Base-by-base conservation (phyloP, 2,797 vertebrate genomes). In the Intellagama lesueurii region DNA sequence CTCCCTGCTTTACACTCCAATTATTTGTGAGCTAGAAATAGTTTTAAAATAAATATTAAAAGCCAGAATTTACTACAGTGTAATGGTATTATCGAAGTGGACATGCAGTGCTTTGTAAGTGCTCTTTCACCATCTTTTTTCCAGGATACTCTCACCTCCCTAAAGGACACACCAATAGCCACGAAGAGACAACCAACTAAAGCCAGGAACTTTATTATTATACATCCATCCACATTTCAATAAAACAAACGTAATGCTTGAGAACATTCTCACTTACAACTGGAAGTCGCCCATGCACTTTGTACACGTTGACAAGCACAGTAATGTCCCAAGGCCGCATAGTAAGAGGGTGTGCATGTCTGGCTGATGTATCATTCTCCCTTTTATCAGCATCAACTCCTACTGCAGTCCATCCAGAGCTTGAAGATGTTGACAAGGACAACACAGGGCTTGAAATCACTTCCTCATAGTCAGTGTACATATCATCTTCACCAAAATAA, bases 401-500 rank as follows among this genome's bases (percentile, higher is more conserved):
- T 68, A 98, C 97, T 7, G 98, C 98, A 88, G 98, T 98, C 99
- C 98, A 99, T 14, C 98, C 99, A 32, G 98, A 98, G 90, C 98
- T 98, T 0, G 98, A 99, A 47, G 98, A 99, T 0, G 98, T 98
- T 40, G 98, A 98, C 78, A 98, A 96, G 76, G 99, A 99, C 91
- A 99, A 90, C 88, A 99, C 98, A 0, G 99, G 99, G 91, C 98
- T 99, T 90, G 98, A 97, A 70, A 98, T 95, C 0, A 97, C 96
- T 96, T 99, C 98, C 94, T 99, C 99, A 94, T 99, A 99, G 96
- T 99, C 99, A 79, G 98, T 98, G 95, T 99, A 99, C 98, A 98
- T 99, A 96, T 99, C 99, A 87, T 99, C 98, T 95, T 99, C 99
- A 12, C 99, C 99, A 94, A 99, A 99, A 93, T 99, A 99, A 96